These are phyloP conservation scores for Dysidea cf. avara DNA, from an alignment of 37 sponge, comb jelly and placozoan genomes.

Conservation along the genomic window DNA sequence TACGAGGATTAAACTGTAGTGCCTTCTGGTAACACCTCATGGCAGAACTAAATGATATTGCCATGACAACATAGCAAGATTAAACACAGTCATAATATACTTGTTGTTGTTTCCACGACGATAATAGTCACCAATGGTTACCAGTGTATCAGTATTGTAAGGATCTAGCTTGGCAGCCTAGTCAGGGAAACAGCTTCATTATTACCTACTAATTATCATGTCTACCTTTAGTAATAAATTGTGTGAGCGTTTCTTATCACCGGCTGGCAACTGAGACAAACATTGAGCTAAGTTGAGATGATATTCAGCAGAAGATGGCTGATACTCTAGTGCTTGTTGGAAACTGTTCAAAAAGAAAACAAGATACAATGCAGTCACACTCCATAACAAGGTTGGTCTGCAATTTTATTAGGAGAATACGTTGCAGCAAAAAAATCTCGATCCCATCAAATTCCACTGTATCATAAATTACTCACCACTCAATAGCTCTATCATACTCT, in stretches of 20 bases:
- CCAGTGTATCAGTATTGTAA: slow-evolving; percentile 41
- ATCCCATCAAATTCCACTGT: no score
- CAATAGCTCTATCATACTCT: slow-evolving; percentile 20
- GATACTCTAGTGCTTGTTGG: slow-evolving; percentile 13
- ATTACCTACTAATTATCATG: neutral
- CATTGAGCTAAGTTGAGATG: slow-evolving; percentile 20
- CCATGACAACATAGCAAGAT: neutral
- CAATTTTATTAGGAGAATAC: slow-evolving; percentile 1
- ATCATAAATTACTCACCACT: no score
- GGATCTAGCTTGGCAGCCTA: slow-evolving; percentile 81
- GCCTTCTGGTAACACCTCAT: slow-evolving; percentile 76
- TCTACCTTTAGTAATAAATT: slow-evolving; percentile 30
- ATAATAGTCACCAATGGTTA: slow-evolving; percentile 72
- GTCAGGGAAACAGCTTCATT: neutral
- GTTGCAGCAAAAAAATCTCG: no score
- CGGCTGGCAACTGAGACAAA: slow-evolving; percentile 27
- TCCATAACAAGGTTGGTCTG: neutral
- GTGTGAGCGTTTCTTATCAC: slow-evolving; percentile 20
- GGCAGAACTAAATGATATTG: slow-evolving; percentile 16
- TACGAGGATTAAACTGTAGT: slow-evolving; percentile 30
- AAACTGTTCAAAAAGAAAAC: neutral
- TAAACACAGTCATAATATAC: no score
- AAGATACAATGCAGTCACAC: neutral
- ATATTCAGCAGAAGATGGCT: slow-evolving; percentile 7
- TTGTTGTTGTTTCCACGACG: slow-evolving; percentile 5